Percentiles rank a stretch among this genome's conserved stretches.
Evolutionary conservation across 2,888 invertebrate genomes (phyloP).

Genomic region (Drosophila pullipes): DNA sequence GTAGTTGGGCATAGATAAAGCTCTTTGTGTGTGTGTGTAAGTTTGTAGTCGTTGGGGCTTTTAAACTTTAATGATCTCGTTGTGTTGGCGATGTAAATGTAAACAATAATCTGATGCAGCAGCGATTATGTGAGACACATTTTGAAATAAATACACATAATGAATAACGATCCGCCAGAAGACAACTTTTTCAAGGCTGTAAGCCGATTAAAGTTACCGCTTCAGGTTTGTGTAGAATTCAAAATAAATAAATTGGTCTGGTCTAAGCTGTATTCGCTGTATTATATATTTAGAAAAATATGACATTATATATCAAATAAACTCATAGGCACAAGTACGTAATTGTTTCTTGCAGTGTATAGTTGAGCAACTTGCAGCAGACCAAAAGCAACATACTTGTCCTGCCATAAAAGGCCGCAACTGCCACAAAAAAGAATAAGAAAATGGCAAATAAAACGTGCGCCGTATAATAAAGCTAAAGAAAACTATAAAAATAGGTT

Average conservation of each 20-base stretch:
- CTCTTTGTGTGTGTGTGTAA: slow-evolving; percentile 13
- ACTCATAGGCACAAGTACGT: not conserved
- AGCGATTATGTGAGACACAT: slow-evolving; percentile 38
- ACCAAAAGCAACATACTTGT: slow-evolving; percentile 61
- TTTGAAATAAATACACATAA: slow-evolving; percentile 17
- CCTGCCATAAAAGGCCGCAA: slow-evolving; percentile 70
- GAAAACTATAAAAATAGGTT: slow-evolving; percentile 45
- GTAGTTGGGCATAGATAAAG: slow-evolving; percentile 37
- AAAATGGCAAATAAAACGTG: slow-evolving; percentile 55
- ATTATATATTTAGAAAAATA: not conserved
- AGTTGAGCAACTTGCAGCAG: slow-evolving; percentile 53
- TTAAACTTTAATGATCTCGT: slow-evolving; percentile 59
- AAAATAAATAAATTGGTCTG: slow-evolving; percentile 13
- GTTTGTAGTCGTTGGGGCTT: slow-evolving; percentile 33
- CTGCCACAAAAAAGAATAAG: slow-evolving; percentile 36
- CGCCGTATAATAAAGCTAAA: slow-evolving; percentile 55
- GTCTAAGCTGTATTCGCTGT: not conserved
- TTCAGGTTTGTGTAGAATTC: slow-evolving; percentile 25
- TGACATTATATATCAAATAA: not conserved
- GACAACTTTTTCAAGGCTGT: slow-evolving; percentile 57
- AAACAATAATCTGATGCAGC: slow-evolving; percentile 47
- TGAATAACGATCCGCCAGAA: slow-evolving; percentile 13
- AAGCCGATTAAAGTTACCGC: slow-evolving; percentile 21
- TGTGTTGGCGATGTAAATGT: slow-evolving; percentile 61
- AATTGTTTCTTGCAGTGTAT: slow-evolving; percentile 55